Evolutionary conservation across 2,888 invertebrate genomes (phyloP), one percentile per base, ranked within the genome.

Genomic region (Drosophila siamana): DNA sequence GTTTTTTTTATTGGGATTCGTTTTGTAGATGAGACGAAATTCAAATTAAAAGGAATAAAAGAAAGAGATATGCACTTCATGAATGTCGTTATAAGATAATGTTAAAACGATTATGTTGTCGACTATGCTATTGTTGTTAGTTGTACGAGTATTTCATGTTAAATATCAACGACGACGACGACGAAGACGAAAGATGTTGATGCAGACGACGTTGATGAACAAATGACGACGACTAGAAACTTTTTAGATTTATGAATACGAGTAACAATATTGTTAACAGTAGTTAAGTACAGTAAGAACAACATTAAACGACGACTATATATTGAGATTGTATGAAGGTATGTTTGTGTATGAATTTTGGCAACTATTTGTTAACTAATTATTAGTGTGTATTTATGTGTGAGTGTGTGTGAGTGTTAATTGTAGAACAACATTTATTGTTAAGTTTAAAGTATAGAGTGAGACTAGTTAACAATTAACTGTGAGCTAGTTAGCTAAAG

Each of bases 11-110:
- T 62, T 55, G 50, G 19, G 43, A 33, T 75, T 62, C 38, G 15
- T 68, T 76, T 57, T 66, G 83, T 74, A 73, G 78, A 86, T 86
- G 84, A 88, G 73, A 75, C 72, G 74, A 69, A 69, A 68, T 54
- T 64, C 30, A 86, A 85, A 78, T 72, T 56, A 74, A 78, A 82
- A 66, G 78, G 75, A 83, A 75, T 63, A 85, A 89, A 87, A 86
- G 77, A 78, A 88, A 83, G 78, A 88, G 56, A 76, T 68, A 77
- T 74, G 86, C 72, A 72, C 55, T 81, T 69, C 57, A 81, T 85
- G 89, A 86, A 77, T 73, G 84, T 71, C 63, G 70, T 68, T 77
- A 78, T 36, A 69, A 68, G 74, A 77, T 60, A 38, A 40, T 72
- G 60, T 60, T 71, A 71, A 40, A 50, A 30, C 13, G 54, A n/a